Conservation (phyloP, 2,888 invertebrate species). For the Polymixis flavicincta region DNA sequence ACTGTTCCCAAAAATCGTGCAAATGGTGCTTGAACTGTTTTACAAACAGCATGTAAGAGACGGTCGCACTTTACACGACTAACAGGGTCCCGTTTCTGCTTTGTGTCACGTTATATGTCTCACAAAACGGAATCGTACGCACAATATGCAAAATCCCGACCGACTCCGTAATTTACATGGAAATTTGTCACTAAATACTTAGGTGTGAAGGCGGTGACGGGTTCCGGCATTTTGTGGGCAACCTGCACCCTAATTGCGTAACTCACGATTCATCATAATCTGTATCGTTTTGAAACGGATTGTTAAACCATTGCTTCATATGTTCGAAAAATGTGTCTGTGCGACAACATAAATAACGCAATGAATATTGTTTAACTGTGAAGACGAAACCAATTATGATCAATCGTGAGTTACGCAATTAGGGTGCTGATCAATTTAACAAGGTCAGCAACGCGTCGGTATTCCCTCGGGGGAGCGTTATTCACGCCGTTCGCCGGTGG, state of each 20-base stretch:
- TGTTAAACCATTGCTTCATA: no score
- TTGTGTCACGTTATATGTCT: constrained; percentile 33
- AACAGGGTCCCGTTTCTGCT: constrained; percentile 16
- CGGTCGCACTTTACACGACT: constrained; percentile 19
- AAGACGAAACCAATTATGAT: no score
- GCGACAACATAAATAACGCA: no score
- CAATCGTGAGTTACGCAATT: no score
- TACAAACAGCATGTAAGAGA: constrained; percentile 13
- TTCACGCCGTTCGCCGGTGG: constrained; percentile 36
- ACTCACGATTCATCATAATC: no score
- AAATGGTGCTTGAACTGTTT: constrained; percentile 18
- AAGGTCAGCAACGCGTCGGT: constrained; percentile 52
- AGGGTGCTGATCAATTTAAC: constrained; percentile 64
- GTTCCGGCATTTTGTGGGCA: constrained; percentile 54
- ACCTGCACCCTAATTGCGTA: no score
- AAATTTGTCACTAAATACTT: constrained; percentile 60
- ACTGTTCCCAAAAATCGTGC: constrained; percentile 15
- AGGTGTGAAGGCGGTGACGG: constrained; percentile 53
- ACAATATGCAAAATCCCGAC: constrained; percentile 45
- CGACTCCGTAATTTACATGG: constrained; percentile 60
- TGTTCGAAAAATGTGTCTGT: no score
- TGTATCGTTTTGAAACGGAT: no score
- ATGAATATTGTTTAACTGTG: no score
- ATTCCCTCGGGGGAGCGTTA: constrained; percentile 55
- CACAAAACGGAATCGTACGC: constrained; percentile 37